These are phyloP conservation scores for Amaurobius ferox DNA, from an alignment of 2,888 invertebrate genomes.

Conservation along the genomic window DNA sequence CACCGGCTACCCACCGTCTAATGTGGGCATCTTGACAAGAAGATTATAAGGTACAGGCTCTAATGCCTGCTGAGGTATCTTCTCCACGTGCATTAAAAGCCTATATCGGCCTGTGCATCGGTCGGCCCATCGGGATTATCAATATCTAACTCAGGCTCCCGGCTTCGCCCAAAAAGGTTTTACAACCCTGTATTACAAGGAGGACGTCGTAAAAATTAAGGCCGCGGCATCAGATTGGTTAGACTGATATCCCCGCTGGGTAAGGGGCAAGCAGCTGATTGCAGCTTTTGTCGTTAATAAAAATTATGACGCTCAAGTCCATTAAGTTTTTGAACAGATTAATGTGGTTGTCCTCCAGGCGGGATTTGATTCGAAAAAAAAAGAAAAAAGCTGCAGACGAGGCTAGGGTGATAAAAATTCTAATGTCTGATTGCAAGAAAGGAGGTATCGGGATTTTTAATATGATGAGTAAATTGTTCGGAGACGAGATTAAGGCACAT, in stretches of 20 bases:
- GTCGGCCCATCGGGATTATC: conserved; percentile 65
- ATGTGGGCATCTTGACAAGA: conserved; percentile 68
- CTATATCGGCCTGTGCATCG: conserved; percentile 57
- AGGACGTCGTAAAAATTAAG: conserved; percentile 68
- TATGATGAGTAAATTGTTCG: not conserved
- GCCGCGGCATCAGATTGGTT: conserved; percentile 65
- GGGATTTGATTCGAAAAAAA: not conserved
- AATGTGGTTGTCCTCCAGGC: conserved; percentile 51
- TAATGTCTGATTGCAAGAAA: conserved; percentile 5
- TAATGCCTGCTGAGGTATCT: conserved; percentile 55
- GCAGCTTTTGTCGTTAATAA: conserved; percentile 68
- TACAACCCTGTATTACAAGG: conserved; percentile 59
- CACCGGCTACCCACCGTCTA: conserved; percentile 44
- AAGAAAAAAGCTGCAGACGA: not conserved
- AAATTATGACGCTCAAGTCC: conserved; percentile 65
- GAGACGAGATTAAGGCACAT: not conserved
- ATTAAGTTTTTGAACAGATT: conserved; percentile 71
- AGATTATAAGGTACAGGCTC: conserved; percentile 65
- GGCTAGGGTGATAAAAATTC: conserved; percentile 9
- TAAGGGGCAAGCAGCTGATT: conserved; percentile 40
- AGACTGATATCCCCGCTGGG: conserved; percentile 46
- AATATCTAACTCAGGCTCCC: conserved; percentile 55
- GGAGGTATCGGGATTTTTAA: not conserved
- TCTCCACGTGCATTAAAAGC: conserved; percentile 66
- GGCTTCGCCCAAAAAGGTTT: conserved; percentile 26